Evolutionary conservation across 2,888 invertebrate species (phyloP).

Genomic region (Neoascia interrupta): DNA sequence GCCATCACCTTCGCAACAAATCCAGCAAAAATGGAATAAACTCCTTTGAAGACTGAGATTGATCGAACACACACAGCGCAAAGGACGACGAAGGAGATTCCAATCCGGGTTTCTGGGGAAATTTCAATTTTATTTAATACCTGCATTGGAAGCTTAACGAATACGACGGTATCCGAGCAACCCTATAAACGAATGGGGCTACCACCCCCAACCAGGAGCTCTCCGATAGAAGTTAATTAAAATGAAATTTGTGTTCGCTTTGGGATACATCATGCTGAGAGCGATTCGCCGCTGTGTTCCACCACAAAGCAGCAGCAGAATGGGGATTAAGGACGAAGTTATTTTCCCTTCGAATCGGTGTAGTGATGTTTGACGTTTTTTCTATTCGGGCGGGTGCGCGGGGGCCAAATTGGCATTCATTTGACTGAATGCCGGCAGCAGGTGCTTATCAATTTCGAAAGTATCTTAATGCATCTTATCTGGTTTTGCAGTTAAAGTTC

Average conservation of each 20-base stretch:
- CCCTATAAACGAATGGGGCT: not conserved
- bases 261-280: slow-evolving; percentile 16
- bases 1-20: slow-evolving; percentile 1
- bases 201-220: not conserved
- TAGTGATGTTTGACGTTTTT: not conserved
- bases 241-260: slow-evolving; percentile 45
- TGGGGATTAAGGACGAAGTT: too few species aligned
- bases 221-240: slow-evolving; percentile 50
- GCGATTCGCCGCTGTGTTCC: not conserved
- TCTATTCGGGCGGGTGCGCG: too few species aligned
- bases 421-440: not conserved
- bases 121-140: slow-evolving; percentile 13
- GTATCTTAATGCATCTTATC: slow-evolving; percentile 30
- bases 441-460: slow-evolving; percentile 17
- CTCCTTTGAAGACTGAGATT: slow-evolving; percentile 29
- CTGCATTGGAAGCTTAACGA: slow-evolving; percentile 11
- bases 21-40: not conserved
- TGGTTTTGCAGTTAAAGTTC: slow-evolving; percentile 5
- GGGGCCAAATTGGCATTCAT: slow-evolving; percentile 11
- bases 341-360: not conserved
- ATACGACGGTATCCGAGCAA: not conserved
- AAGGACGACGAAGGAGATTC: not conserved
- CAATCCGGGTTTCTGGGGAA: slow-evolving; percentile 6
- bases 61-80: slow-evolving; percentile 3
- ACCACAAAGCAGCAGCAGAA: too few species aligned